Base-by-base conservation (phyloP, 2,888 invertebrate species). In the Apotomis betuletana region DNA sequence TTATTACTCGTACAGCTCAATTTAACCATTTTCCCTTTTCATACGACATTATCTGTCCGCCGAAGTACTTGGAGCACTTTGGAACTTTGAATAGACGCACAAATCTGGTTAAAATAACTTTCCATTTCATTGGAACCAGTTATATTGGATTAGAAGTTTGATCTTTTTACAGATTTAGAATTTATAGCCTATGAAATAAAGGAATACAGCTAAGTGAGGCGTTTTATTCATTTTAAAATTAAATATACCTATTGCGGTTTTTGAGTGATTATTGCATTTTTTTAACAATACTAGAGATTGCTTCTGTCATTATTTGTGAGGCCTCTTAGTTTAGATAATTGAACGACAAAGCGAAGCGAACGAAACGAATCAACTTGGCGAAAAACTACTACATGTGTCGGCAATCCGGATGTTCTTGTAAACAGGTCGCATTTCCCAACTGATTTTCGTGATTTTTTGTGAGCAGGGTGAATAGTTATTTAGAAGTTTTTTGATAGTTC, bases 11-110 rank as follows among this genome's bases (percentile, higher is more conserved):
- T 63, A 41, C 5, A 52, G 54, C 44, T 55, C 49, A 15, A 44
- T 52, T 61, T 59, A 67, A 15, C 55, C 55, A 27, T 49, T 55
- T 5, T 51, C 51, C 38, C 36, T 69, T 61, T 62, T 62, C 4
- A 52, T 59, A 55, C 36, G 46, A 55, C 55, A 54, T 61, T 59
- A 67, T 67, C 59, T 69, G 44, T 55, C 36, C 36, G 15, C 61
- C 36, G 13, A 46, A 55, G 52, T 68, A 27, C 9, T 57, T 65
- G 12, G 55, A 57, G 44, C 12, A 41, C 13, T 60, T 60, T 44
- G 27, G n/a, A 65, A 58, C 13, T 55, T 64, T 51, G 36, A 46
- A 68, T 15, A 52, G 15, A 46, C 57, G 49, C 9, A 61, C 15
- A 52, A 54, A 41, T 49, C 38, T 52, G 61, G 27, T 13, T 10